Conservation (phyloP, 2,113 vertebrate genomes). For the Ariopsis seemanni region DNA sequence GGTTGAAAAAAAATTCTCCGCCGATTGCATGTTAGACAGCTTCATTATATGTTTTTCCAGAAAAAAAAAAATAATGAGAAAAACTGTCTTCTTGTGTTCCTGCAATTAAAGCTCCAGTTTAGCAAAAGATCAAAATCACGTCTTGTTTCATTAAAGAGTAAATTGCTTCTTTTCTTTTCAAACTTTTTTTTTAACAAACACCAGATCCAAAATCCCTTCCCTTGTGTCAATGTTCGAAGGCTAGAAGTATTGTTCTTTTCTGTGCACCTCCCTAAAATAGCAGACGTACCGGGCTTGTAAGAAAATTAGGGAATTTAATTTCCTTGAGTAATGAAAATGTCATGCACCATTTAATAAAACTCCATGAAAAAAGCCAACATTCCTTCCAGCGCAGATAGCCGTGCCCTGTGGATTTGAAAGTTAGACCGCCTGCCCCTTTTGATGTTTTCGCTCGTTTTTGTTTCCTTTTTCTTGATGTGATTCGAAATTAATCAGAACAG, state of each 20-base stretch:
- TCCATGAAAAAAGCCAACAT: slow-evolving; percentile 76
- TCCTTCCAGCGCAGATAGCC: slow-evolving; percentile 69
- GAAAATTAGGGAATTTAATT: slow-evolving; percentile 85
- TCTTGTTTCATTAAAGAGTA: slow-evolving; percentile 66
- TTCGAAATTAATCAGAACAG: slow-evolving; percentile 80
- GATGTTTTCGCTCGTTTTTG: slow-evolving; percentile 79
- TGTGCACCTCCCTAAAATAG: slow-evolving; percentile 76
- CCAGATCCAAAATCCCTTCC: slow-evolving; percentile 64
- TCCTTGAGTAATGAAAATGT: slow-evolving; percentile 85
- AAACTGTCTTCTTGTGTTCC: slow-evolving; percentile 1
- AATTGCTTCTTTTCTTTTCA: slow-evolving; percentile 66
- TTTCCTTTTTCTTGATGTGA: slow-evolving; percentile 74
- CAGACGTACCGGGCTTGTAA: slow-evolving; percentile 77
- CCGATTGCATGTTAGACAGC: background rate
- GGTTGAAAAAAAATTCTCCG: too few species aligned
- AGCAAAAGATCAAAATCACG: slow-evolving; percentile 51
- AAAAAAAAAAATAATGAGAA: slow-evolving; percentile 22
- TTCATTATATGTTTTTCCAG: background rate
- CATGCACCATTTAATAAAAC: slow-evolving; percentile 85
- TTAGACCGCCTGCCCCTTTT: slow-evolving; percentile 74
- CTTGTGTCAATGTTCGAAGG: slow-evolving; percentile 75
- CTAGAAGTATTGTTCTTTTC: slow-evolving; percentile 75
- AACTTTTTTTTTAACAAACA: slow-evolving; percentile 58
- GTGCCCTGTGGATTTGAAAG: slow-evolving; percentile 74
- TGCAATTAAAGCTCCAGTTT: slow-evolving; percentile 46